Evolutionary conservation across 1,140 invertebrate species (phyloP), one percentile per base, ranked within the genome.

Genomic region (Euura lappo): DNA sequence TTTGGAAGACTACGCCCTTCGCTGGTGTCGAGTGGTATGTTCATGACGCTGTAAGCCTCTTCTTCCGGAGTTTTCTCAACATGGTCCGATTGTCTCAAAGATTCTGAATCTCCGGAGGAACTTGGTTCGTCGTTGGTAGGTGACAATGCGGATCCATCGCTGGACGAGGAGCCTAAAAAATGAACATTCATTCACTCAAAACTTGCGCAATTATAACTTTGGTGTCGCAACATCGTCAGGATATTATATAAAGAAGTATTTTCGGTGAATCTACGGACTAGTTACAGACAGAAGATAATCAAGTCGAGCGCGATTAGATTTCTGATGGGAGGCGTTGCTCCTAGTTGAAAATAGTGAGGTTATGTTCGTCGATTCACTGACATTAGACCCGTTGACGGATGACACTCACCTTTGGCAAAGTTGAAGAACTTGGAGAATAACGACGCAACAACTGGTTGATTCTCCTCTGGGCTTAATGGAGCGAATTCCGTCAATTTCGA

Each of bases 401-500:
- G 28, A 13, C 60, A 71, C 77, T 82, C 76, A 86, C 87, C 79
- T 79, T 76, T 88, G 3, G 80, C 81, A 68, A 89, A 88, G 72
- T 84, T 90, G 75, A 92, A 92, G 51, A 91, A 88, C 79, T 90
- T 92, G 0, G 90, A 89, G 74, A 92, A 88, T n/a, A 90, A 81
- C 3, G 89, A 90, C 3, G 88, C 85, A 44, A 92, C 90, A 13
- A 85, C 88, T 64, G 89, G 89, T 78, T 89, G 90, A 74, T 88
- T 91, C 71, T 89, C 90, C 74, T 93, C 92, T 0, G 91, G 90
- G 80, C 90, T 92, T 4, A 93, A 83, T 44, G 93, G 93, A 72
- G 93, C 93, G 81, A 95, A 95, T 83, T 94, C 93, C 60, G 94
- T 95, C 45, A 95, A 84, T 79, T 93, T 92, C 2, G 91, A 91